Evolutionary conservation across 2,797 vertebrate species (phyloP), one percentile per base, ranked within the genome.

Genomic region (Eptatretus atami): DNA sequence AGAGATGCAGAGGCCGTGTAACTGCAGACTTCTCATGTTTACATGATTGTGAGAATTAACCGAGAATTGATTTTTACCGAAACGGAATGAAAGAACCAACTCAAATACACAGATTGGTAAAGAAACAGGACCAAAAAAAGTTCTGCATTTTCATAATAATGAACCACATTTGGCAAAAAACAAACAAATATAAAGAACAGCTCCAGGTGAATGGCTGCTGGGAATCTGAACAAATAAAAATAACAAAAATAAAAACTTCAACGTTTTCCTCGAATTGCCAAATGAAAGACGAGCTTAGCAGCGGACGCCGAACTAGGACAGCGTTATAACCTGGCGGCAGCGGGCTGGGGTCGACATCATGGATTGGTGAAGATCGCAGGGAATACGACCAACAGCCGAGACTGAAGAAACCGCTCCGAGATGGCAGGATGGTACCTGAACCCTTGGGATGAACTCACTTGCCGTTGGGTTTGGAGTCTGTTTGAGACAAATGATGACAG

Each of bases 401-500:
- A 82, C 76, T 87, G 92, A n/a, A 69, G 84, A 78, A 77, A 90
- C 57, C 57, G 68, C 81, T 78, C 74, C 81, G 78, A 78, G 95
- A 81, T 67, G 84, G 82, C 66, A 88, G 84, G 68, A 74, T 70
- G 73, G 80, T 25, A 24, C 57, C 57, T 25, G 25, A 75, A 71
- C 81, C 81, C 77, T 90, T 76, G 92, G 92, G 73, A 99, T 84
- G 74, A 99, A 99, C 70, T 99, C 92, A 67, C 75, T 93, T 73
- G 92, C 92, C 74, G 88, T 73, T 63, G 92, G 92, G 74, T 99
- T 99, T 73, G 90, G 92, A 76, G 84, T 75, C 90, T 99, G 73
- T 73, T 10, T 44, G 31, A 44, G 31, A 44, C 31, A 44, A 44
- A 44, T 44, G 31, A 44, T 44, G 31, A 8, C 31, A 44, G 31